Evolutionary conservation across 1,140 invertebrate species (phyloP).

Genomic region (Heliconius melpomene): DNA sequence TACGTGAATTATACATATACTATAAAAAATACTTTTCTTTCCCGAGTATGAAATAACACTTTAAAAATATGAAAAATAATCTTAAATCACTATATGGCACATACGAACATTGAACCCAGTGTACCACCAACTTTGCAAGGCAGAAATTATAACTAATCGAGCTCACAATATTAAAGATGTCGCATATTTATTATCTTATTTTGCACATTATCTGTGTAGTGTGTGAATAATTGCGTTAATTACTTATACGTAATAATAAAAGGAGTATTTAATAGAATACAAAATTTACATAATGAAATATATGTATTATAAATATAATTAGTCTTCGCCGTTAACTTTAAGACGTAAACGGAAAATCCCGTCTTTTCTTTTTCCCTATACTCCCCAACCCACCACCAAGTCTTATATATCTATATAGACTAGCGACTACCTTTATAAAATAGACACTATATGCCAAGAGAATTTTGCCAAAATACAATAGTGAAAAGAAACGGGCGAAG

Average conservation of each 20-base stretch:
- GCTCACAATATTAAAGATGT: slow-evolving; percentile 19
- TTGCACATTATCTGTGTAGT: slow-evolving; percentile 8
- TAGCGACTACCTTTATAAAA: no score
- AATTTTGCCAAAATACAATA: no score
- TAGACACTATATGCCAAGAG: no score
- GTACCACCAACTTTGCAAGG: slow-evolving; percentile 9
- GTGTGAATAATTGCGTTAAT: slow-evolving; percentile 7
- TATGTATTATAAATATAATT: not conserved
- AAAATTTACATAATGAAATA: not conserved
- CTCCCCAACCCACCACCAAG: no score
- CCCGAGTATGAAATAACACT: no score
- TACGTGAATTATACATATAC: no score
- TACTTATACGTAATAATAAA: slow-evolving; percentile 4
- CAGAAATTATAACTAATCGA: slow-evolving; percentile 22
- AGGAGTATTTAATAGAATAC: not conserved
- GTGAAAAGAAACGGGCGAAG: no score
- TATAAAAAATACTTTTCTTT: no score
- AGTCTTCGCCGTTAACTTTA: no score
- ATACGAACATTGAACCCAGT: not conserved
- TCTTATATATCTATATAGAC: no score
- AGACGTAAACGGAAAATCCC: no score
- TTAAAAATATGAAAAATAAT: not conserved
- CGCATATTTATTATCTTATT: slow-evolving; percentile 19
- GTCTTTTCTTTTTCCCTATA: no score
- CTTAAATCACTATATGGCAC: not conserved